phyloP scores from a whole-genome alignment of 2,113 vertebrate genomes.

The Plecturocebus donacophilus region DNA sequence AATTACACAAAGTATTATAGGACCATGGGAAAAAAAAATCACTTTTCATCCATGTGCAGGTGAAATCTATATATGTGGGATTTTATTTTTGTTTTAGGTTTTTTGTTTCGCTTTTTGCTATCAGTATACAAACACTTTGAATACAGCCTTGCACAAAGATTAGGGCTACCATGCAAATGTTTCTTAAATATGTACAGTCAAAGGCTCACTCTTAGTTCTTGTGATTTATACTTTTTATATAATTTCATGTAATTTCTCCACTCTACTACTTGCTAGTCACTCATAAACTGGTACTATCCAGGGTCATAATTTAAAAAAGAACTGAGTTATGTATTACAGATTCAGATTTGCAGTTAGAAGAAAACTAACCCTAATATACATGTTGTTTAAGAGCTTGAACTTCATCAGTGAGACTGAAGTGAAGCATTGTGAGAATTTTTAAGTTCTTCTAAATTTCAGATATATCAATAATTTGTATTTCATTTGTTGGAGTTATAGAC shows the following conservation, averaged over 20 bases:
- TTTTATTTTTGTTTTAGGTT: background rate
- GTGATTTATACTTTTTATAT: background rate
- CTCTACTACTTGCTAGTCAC: background rate
- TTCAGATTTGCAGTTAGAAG: background rate
- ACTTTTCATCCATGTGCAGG: constrained; percentile 38
- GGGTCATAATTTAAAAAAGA: background rate
- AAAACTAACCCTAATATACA: background rate
- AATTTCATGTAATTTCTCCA: background rate
- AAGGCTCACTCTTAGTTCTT: background rate
- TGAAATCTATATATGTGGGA: background rate
- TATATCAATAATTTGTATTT: background rate
- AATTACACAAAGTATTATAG: constrained; percentile 49
- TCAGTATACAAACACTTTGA: background rate
- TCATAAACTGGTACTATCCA: background rate
- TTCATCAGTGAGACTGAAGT: background rate
- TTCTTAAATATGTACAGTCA: background rate
- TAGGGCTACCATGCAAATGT: background rate
- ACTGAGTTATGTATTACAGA: background rate
- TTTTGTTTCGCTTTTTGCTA: background rate
- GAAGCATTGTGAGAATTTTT: constrained; percentile 22
- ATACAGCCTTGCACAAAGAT: background rate
- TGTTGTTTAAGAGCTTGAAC: background rate
- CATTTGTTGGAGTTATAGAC: background rate
- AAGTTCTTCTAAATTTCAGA: background rate
- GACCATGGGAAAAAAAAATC: constrained; percentile 24